Conservation (phyloP, 2,888 invertebrate genomes). For the Ditula angustiorana region DNA sequence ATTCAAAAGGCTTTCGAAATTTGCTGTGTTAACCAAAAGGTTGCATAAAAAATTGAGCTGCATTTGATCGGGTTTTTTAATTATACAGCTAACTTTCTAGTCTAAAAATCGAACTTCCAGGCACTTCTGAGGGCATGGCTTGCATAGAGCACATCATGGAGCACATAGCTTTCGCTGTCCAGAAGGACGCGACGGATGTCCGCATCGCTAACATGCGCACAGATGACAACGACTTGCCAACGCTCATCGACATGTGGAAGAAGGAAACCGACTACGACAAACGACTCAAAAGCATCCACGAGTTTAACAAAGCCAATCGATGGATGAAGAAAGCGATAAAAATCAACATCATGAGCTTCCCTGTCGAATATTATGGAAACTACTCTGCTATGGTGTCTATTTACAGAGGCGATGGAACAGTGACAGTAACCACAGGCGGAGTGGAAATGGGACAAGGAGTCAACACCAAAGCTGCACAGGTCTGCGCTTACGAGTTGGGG, state of each 20-base stretch:
- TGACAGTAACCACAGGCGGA: slow-evolving; percentile 89
- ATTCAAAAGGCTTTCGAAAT: no score
- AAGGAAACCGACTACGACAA: slow-evolving; percentile 82
- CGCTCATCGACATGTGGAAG: slow-evolving; percentile 84
- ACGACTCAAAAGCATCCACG: slow-evolving; percentile 76
- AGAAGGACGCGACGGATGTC: slow-evolving; percentile 86
- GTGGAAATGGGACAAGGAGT: slow-evolving; percentile 92
- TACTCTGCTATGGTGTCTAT: slow-evolving; percentile 87
- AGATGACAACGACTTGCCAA: slow-evolving; percentile 72
- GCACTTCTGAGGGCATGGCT: slow-evolving; percentile 85
- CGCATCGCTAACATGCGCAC: slow-evolving; percentile 83
- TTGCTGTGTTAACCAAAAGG: no score
- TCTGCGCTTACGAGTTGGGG: slow-evolving; percentile 89
- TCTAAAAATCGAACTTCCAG: slow-evolving; percentile 55
- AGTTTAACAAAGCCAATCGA: slow-evolving; percentile 88
- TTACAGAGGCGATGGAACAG: slow-evolving; percentile 89
- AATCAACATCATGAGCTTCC: slow-evolving; percentile 88
- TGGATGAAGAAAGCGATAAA: slow-evolving; percentile 91
- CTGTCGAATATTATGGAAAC: slow-evolving; percentile 82
- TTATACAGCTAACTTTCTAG: no score
- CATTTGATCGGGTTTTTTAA: no score
- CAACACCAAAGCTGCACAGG: slow-evolving; percentile 92
- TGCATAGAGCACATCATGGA: slow-evolving; percentile 89
- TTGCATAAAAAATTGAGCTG: no score
- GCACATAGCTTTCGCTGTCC: slow-evolving; percentile 85